Base-by-base conservation (phyloP, 2,113 vertebrate species). In the Zeus faber region DNA sequence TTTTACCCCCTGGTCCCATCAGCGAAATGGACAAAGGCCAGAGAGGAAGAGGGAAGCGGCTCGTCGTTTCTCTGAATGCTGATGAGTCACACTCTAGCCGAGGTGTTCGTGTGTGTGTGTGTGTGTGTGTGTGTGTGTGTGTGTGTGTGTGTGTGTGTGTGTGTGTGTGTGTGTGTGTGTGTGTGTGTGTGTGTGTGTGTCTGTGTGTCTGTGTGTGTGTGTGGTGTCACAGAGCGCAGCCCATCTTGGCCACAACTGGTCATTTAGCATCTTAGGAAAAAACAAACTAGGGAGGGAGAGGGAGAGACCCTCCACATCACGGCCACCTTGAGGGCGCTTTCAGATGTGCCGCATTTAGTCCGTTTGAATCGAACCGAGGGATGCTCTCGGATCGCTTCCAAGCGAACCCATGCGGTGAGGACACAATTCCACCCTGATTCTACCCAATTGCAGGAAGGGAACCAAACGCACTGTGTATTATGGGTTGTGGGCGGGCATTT, bases 21-120 rank as follows among this genome's bases (percentile, higher is more conserved):
- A 66, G 62, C 26, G 31, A 18, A 60, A 9, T 3, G 41, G 55
- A 67, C 46, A 47, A 70, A 62, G 54, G 51, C 13, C 4, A 70
- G 51, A 45, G 70, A 72, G 22, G 1, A 27, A 61, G 50, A 49
- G 56, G 33, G 33, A 64, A 70, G 37, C 2, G 2, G 27, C 6
- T 9, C 66, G 63, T 11, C 27, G 54, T 69, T 57, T 48, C 54
- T 72, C 46, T 61, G 79, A 79, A 86, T 81, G 62, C 72, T 75
- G 61, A 86, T 83, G 54, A 81, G 54, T 45, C 48, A 10, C 27
- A 27, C 67, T 24, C 40, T 17, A 26, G 8, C 48, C 49, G 57
- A 49, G n/a, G 44, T 58, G 43, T 59, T 43, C 65, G 72, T 33
- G 37, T 67, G 51, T 51, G 31, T 48, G 54, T 33, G n/a, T 41